Base-by-base conservation (phyloP, 2,888 invertebrate species). In the Aspidiotus destructor region DNA sequence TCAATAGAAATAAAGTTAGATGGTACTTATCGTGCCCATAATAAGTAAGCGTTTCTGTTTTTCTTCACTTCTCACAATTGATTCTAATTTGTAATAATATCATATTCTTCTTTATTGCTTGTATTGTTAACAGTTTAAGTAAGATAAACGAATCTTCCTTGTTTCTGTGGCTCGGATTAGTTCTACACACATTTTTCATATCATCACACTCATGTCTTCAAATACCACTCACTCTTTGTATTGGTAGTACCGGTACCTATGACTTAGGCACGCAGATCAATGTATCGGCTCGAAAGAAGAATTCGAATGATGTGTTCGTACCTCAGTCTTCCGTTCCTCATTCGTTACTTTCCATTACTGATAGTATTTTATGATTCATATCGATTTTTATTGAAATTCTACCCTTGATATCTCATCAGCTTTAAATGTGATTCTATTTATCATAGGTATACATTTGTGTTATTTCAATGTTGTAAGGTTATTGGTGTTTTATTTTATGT, bases 1-100 rank as follows among this genome's bases (percentile, higher is more conserved):
- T 77, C 79, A 11, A 79, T 86, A 16, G 78, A 81, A 70, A 83
- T 86, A 40, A 84, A 81, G 74, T 80, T 87, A 69, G 82, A 84
- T 73, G 83, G 85, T 74, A 69, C 69, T 44, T 55, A 69, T 57
- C 61, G 62, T 13, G 57, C 67, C 11, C 28, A 42, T 15, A 58
- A 57, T 40, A 67, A 58, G 67, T 67, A 42, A 48, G 44, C 41
- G 42, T n/a, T 62, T 48, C 11, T 42, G 5, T 28, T 28, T 28
- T 28, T 28, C 28, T 3, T 28, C 28, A 28, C 28, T 28, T 28
- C 28, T 28, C 28, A 28, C 1, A 5, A 28, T 28, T 28, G 28
- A 28, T 28, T 28, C 28, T 28, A 28, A 28, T 28, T 28, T 28
- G 28, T 28, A 28, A 54, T 41, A 17, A 5, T 28, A 28, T 28